Conservation (phyloP, 2,888 invertebrate species). For the Dicycla oo region DNA sequence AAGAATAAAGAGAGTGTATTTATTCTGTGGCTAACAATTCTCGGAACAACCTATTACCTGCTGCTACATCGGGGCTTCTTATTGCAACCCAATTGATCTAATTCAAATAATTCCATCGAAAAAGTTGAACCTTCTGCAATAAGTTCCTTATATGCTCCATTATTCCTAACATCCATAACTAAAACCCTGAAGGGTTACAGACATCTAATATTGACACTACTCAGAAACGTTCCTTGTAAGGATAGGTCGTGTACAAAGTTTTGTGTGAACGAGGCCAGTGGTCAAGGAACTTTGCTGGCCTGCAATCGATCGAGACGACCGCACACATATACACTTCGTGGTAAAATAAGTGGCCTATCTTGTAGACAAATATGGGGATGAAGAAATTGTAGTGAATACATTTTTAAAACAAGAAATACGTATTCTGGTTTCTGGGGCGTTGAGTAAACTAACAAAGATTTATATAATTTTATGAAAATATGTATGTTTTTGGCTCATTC, state of each 20-base stretch:
- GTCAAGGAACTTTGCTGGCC: constrained; percentile 68
- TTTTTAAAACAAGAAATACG: no score
- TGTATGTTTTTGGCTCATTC: not conserved
- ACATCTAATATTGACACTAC: constrained; percentile 38
- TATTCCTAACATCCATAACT: not conserved
- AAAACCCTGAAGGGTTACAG: constrained; percentile 20
- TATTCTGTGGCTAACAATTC: no score
- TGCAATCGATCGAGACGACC: constrained; percentile 61
- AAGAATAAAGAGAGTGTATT: no score
- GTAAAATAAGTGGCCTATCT: constrained; percentile 9
- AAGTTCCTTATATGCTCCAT: not conserved
- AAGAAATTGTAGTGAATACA: not conserved
- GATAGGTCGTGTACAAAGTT: constrained; percentile 38
- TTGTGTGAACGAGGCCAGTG: constrained; percentile 62
- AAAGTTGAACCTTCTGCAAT: not conserved
- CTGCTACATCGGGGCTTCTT: no score
- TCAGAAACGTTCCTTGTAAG: constrained; percentile 19
- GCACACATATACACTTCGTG: constrained; percentile 29
- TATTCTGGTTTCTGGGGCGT: not conserved
- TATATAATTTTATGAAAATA: no score
- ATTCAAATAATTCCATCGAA: no score
- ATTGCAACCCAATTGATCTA: no score
- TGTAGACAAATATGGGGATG: not conserved
- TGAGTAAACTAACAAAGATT: not conserved
- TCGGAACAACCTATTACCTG: no score